Evolutionary conservation across 2,113 vertebrate species (phyloP).

Genomic region (Cranoglanis bouderius): DNA sequence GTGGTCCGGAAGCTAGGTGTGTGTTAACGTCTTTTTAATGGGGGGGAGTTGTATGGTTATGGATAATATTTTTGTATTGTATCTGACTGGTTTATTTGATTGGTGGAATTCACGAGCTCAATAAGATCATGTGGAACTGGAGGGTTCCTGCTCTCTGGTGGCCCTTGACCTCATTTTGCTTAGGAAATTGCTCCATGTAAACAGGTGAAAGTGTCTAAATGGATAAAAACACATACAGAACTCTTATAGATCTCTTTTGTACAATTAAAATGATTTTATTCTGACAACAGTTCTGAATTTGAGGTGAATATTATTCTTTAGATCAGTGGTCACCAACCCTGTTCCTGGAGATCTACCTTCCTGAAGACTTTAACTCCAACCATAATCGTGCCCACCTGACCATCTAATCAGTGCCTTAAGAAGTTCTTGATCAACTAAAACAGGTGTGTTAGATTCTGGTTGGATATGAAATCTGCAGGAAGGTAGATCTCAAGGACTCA

Average conservation of each 20-base stretch:
- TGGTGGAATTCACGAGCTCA: not conserved
- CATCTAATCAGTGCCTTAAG: no score
- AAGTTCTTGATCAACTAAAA: no score
- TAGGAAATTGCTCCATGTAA: not conserved
- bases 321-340: no score
- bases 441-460: no score
- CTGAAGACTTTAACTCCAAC: no score
- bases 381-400: no score
- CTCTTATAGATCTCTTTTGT: no score
- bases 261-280: not conserved
- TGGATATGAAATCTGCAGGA: no score
- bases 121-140: not conserved
- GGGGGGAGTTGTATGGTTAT: conserved; percentile 21
- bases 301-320: not conserved
- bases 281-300: not conserved
- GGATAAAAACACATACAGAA: not conserved
- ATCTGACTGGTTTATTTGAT: not conserved
- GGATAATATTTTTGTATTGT: not conserved
- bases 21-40: conserved; percentile 2
- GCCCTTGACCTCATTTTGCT: not conserved
- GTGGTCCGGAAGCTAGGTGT: conserved; percentile 47
- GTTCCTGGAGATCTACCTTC: no score
- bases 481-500: no score
- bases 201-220: not conserved
- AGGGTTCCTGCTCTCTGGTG: not conserved